Evolutionary conservation across 2,113 vertebrate genomes (phyloP).

Genomic region (Pycnonotus jocosus): DNA sequence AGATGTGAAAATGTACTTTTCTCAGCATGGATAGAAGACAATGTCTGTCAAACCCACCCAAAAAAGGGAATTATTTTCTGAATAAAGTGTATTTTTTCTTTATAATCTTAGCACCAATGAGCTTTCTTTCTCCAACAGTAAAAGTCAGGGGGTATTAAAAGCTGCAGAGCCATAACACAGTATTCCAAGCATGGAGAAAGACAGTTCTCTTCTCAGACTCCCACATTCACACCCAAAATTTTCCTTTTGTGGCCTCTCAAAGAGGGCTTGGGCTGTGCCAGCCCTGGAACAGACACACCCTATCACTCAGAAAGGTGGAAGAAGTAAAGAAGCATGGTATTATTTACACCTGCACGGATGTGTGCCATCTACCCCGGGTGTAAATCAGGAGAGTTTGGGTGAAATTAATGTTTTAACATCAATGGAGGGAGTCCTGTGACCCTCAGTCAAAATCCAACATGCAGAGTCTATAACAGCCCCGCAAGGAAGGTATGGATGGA

Average conservation of each 20-base stretch:
- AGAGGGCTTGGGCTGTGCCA: not conserved
- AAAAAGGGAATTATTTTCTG: not conserved
- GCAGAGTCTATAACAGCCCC: not conserved
- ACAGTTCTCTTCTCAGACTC: not conserved
- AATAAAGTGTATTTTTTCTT: not conserved
- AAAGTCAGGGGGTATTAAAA: not conserved
- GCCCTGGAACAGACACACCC: rapidly evolving
- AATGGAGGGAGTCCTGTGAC: not conserved
- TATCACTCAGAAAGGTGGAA: not conserved
- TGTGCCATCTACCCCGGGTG: not conserved
- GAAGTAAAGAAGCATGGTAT: not conserved
- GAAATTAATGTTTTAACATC: not conserved
- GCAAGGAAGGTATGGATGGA: not conserved
- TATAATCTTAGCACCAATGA: not conserved
- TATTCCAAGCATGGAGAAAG: not conserved
- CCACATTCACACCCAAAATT: not conserved
- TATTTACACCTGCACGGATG: rapidly evolving
- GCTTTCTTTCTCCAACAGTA: not conserved
- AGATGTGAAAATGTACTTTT: not conserved
- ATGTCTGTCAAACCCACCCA: rapidly evolving
- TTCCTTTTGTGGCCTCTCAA: not conserved
- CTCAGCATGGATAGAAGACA: not conserved
- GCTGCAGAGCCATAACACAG: not conserved
- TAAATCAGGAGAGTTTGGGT: not conserved
- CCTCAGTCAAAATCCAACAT: not conserved